Evolutionary conservation across 2,113 vertebrate genomes (phyloP).

Genomic region (Sitta europaea): DNA sequence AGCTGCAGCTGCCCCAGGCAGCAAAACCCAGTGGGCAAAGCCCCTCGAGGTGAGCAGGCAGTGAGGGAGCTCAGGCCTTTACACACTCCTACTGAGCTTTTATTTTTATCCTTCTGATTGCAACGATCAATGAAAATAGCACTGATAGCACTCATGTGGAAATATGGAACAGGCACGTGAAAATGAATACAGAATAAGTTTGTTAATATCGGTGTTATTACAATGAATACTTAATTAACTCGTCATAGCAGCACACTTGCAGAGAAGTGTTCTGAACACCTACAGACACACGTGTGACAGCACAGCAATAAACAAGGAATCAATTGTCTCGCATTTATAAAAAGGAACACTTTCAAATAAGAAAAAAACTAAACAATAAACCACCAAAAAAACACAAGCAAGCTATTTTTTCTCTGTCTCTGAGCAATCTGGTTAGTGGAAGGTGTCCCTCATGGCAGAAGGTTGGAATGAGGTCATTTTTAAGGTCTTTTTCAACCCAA

Average conservation of each 20-base stretch:
- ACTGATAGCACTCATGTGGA: neutral
- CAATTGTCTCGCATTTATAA: neutral
- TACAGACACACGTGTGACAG: neutral
- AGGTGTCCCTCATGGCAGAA: neutral
- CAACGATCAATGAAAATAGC: neutral
- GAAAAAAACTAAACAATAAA: neutral
- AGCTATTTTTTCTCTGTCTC: neutral
- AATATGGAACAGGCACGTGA: neutral
- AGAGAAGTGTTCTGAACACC: neutral
- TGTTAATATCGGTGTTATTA: constrained; percentile 26
- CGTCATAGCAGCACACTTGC: neutral
- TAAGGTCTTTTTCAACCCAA: neutral
- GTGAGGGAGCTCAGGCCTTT: accelerated
- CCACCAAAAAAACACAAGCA: too few relatives aligned
- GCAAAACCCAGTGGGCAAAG: accelerated
- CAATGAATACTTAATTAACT: constrained; percentile 32
- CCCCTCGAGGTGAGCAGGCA: accelerated
- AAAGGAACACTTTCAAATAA: neutral
- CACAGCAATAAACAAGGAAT: neutral
- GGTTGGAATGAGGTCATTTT: neutral
- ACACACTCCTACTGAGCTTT: neutral
- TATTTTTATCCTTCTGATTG: neutral
- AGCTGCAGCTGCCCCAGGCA: accelerated
- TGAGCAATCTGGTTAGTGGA: neutral
- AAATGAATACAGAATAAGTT: neutral